These are phyloP conservation scores for Sympetrum striolatum DNA, from an alignment of 2,888 invertebrate species.

Conservation along the genomic window DNA sequence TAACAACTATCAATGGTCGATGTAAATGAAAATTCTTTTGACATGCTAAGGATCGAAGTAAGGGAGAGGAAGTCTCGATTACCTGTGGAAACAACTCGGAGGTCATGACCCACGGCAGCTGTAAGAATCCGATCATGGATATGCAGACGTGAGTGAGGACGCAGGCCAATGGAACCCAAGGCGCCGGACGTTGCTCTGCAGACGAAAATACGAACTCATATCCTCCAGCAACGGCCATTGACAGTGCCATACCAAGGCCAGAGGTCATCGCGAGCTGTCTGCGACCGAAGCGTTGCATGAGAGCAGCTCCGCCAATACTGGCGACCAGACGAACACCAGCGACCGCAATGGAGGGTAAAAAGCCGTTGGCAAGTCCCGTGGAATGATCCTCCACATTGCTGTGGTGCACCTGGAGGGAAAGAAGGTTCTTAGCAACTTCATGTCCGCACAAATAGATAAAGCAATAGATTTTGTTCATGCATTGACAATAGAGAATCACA, in stretches of 20 bases:
- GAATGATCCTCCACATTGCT: neutral
- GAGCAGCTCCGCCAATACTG: slow-evolving; percentile 70
- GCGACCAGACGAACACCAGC: slow-evolving; percentile 71
- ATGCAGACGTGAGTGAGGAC: slow-evolving; percentile 73
- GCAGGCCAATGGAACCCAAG: slow-evolving; percentile 65
- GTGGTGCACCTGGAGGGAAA: neutral
- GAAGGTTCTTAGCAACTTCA: no score
- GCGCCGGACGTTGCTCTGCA: slow-evolving; percentile 51
- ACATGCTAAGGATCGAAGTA: no score
- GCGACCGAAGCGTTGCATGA: slow-evolving; percentile 71
- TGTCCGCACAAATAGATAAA: no score
- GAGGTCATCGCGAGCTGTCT: slow-evolving; percentile 70
- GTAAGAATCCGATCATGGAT: slow-evolving; percentile 77
- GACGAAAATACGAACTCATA: slow-evolving; percentile 53
- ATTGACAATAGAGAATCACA: no score
- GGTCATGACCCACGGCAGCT: slow-evolving; percentile 78
- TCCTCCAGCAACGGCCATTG: slow-evolving; percentile 61
- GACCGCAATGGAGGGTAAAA: slow-evolving; percentile 73
- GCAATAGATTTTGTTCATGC: no score
- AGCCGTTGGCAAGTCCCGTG: slow-evolving; percentile 61
- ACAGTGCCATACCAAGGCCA: slow-evolving; percentile 69
- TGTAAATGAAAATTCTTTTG: no score
- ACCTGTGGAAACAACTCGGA: slow-evolving; percentile 75
- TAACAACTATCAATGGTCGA: no score
- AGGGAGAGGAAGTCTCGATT: neutral